Base-by-base conservation (phyloP, 2,797 vertebrate genomes). In the Ptychobarbus kaznakovi region DNA sequence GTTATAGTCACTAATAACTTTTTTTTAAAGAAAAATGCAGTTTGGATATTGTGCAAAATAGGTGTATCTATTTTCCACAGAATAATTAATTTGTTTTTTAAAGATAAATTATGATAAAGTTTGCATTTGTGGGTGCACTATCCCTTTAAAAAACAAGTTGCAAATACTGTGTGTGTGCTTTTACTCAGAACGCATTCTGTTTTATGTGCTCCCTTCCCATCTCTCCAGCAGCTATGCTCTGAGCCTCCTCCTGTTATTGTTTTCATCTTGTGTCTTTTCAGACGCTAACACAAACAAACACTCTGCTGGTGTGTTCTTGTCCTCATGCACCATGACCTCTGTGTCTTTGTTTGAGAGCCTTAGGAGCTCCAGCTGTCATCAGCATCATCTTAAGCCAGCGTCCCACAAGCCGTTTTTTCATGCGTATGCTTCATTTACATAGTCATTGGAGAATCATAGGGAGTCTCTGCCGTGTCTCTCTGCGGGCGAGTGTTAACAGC, bases 361-460 rank as follows among this genome's bases (percentile, higher is more conserved):
- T 84, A 82, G 74, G 83, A 86, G 73, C 74, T 86, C 79, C 74
- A 87, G 87, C 88, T 78, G 56, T 86, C 87, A 88, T 84, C 85
- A 85, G 69, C 85, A 85, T 86, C 85, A 65, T 63, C 70, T 82
- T 82, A 44, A 75, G 56, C 40, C 25, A 44, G 53, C 53, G 20
- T 65, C 81, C 28, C 12, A 74, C 56, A 46, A 74, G 69, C 13
- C 58, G 44, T 20, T 65, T 75, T 82, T 53, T 40, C 58, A 75
- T 35, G 44, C 70, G 72, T 65, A 53, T 11, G 44, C 58, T 76
- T 75, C 72, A 75, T 76, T 76, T 75, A 83, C 81, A 83, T 76
- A 65, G 81, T 75, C 63, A 63, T 75, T 51, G 56, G 72, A 75
- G 81, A 83, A 75, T 65, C 70, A 51, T 72, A 83, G 70, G 44